Base-by-base conservation (phyloP, 2,888 invertebrate species). In the Microplitis deprimator region DNA sequence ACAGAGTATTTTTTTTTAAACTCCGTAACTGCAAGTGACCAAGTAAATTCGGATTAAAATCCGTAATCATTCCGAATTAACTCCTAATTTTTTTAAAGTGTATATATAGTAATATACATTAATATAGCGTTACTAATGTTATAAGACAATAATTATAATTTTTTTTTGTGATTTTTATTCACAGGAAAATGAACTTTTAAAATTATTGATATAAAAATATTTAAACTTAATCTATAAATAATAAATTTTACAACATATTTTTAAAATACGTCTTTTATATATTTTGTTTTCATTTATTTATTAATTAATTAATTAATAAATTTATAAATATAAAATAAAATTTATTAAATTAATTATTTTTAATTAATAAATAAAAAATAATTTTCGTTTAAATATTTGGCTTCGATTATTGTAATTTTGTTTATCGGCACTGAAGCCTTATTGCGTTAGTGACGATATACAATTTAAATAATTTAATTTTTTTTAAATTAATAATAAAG, bases 271-370 rank as follows among this genome's bases (percentile, higher is more conserved):
- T 50, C 13, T 29, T 29, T 29, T 13, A 50, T 50, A 50, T 13
- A 50, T 50, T 50, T 13, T 10, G 13, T 50, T 50, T 4, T 50
- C 13, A 50, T 50, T 13, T 50, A 10, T 50, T 50, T 13, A 5
- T 50, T 50, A 5, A 50, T 50, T 50, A 50, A 50, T 13, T 29
- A 29, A 50, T 50, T 50, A 50, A 50, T 41, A 41, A n/a, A 16
- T 20, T 64, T 64, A 64, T 64, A 64, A 10, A 20, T 64, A 10
- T 20, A 17, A 10, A 64, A 64, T 17, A 8, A 10, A 20, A 64
- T 64, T 17, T 16, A n/a, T 70, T 70, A 77, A 77, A 76, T 75
- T 76, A 78, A 8, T 60, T 60, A 16, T n/a, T 16, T n/a, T 60
- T 60, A 60, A 13, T 13, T 60, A 60, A 60, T n/a, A 16, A 13